A percentile compares a stretch with the other conserved stretches of the same genome.
phyloP scores from a whole-genome alignment of 2,797 vertebrate genomes.

The Pantherophis vulpinus region DNA sequence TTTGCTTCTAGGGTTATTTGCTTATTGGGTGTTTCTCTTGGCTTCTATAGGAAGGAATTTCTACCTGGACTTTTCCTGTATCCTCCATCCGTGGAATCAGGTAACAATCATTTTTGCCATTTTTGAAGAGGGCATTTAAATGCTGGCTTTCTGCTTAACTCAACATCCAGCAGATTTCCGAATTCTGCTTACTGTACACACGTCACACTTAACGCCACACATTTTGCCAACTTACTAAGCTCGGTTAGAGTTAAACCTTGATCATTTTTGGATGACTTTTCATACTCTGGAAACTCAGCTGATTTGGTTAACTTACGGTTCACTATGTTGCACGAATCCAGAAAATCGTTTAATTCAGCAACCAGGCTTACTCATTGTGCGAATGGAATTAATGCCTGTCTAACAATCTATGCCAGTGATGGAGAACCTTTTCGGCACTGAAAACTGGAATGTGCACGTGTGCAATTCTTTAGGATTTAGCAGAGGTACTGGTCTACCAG shows the following conservation, averaged over 20 bases:
- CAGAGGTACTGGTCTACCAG: too few relatives aligned
- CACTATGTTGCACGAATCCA: not conserved
- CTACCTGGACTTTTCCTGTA: conserved; percentile 83
- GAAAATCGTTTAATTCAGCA: not conserved
- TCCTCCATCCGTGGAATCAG: conserved; percentile 84
- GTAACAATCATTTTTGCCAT: conserved; percentile 58
- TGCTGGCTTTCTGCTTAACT: not conserved
- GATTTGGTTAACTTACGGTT: not conserved
- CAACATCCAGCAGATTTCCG: not conserved
- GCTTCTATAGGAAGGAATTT: conserved; percentile 75
- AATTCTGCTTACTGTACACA: not conserved
- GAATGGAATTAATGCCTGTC: not conserved
- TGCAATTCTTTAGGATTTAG: too few relatives aligned
- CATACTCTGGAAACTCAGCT: not conserved
- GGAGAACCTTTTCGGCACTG: too few relatives aligned
- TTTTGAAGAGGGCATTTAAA: not conserved
- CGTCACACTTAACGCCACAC: not conserved
- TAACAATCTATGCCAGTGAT: not conserved
- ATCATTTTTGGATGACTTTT: not conserved
- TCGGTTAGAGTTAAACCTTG: not conserved
- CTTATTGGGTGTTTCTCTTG: not conserved
- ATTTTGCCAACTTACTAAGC: not conserved
- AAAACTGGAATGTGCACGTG: too few relatives aligned
- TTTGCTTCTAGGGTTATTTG: not conserved
- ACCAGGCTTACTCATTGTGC: not conserved